phyloP scores from a whole-genome alignment of 1,140 invertebrate species.

The Aphelinus atriplicis region DNA sequence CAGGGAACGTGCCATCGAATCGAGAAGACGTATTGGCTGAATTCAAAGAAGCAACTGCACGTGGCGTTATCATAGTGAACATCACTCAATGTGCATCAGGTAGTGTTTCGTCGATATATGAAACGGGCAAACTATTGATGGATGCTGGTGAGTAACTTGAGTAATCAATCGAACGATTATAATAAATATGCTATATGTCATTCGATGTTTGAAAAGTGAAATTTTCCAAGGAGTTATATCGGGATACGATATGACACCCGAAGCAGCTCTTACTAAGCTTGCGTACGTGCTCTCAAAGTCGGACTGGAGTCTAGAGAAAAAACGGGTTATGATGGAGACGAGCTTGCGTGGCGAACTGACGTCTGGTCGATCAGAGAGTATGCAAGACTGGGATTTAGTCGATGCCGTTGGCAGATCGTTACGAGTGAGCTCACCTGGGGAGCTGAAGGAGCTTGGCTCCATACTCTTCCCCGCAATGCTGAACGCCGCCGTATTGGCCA shows the following conservation, averaged over 20 bases:
- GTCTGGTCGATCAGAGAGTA: slow-evolving; percentile 46
- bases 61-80: slow-evolving; percentile 92
- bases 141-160: slow-evolving; percentile 53
- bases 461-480: slow-evolving; percentile 83
- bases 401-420: slow-evolving; percentile 75
- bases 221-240: slow-evolving; percentile 77
- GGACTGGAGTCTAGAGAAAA: slow-evolving; percentile 79
- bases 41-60: slow-evolving; percentile 76
- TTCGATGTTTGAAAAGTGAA: neutral
- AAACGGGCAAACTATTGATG: slow-evolving; percentile 73
- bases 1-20: slow-evolving; percentile 91
- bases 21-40: slow-evolving; percentile 83
- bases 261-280: slow-evolving; percentile 92
- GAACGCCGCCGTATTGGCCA: slow-evolving; percentile 76
- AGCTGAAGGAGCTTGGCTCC: slow-evolving; percentile 75
- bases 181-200: slow-evolving; percentile 29
- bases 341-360: slow-evolving; percentile 80
- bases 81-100: slow-evolving; percentile 90
- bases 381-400: slow-evolving; percentile 72
- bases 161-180: neutral
- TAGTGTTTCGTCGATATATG: slow-evolving; percentile 80
- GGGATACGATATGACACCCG: slow-evolving; percentile 94
- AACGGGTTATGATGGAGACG: slow-evolving; percentile 81
- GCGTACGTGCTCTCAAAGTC: slow-evolving; percentile 89
- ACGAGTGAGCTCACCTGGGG: slow-evolving; percentile 74